Percentiles rank a stretch among this genome's conserved stretches.
phyloP scores from a whole-genome alignment of 2,797 vertebrate species.

The Cichlasoma orientale region DNA sequence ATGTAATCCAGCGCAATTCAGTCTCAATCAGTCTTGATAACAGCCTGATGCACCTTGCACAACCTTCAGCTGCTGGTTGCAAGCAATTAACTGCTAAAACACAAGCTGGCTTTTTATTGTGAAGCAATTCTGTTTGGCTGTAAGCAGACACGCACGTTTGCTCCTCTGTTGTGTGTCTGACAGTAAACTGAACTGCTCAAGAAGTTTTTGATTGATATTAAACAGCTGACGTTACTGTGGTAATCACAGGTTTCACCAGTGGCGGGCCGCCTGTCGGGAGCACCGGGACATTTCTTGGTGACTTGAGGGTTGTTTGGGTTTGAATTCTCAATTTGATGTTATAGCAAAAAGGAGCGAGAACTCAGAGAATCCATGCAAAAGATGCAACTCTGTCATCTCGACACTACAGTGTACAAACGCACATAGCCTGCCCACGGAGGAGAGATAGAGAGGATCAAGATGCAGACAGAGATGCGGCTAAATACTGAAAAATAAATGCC shows the following conservation, averaged over 20 bases:
- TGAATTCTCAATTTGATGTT: neutral
- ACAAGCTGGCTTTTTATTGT: neutral
- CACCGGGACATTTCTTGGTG: neutral
- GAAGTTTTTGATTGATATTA: neutral
- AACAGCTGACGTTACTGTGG: neutral
- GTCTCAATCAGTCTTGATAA: too few species aligned
- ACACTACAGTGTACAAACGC: neutral
- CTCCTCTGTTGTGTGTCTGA: neutral
- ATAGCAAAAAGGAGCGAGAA: neutral
- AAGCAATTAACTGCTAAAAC: neutral
- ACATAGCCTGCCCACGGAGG: neutral
- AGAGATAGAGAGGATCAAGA: neutral
- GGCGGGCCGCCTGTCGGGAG: neutral
- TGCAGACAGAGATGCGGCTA: neutral
- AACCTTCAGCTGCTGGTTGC: neutral
- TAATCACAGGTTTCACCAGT: neutral
- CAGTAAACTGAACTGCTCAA: neutral
- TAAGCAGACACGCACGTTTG: neutral
- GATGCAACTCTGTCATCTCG: neutral
- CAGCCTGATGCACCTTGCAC: neutral
- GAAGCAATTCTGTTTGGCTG: neutral
- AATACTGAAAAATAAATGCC: neutral
- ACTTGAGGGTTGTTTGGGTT: neutral
- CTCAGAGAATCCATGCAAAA: neutral
- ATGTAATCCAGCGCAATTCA: too few species aligned